phyloP scores from a whole-genome alignment of 1,140 invertebrate species.

The Diabrotica virgifera region DNA sequence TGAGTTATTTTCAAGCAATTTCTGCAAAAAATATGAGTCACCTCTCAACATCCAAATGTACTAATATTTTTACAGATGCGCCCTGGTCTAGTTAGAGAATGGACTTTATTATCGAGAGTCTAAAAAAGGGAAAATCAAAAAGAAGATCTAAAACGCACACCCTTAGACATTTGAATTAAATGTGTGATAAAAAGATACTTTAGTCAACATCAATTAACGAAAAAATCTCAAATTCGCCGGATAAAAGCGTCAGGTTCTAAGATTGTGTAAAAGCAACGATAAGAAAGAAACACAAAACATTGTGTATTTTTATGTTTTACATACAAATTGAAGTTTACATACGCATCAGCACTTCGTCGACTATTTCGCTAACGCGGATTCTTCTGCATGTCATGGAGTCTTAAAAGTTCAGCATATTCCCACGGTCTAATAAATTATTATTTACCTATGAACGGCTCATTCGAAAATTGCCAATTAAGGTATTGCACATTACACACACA shows the following conservation, averaged over 20 bases:
- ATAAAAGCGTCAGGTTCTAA: not conserved
- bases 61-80: no score
- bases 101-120: no score
- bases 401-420: not conserved
- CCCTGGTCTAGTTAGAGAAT: no score
- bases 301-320: not conserved
- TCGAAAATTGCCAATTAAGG: constrained; percentile 2
- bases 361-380: not conserved
- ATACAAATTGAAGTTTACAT: not conserved
- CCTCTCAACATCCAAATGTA: no score
- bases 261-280: not conserved
- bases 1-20: no score
- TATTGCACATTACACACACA: not conserved
- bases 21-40: no score
- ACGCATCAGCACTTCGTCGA: not conserved
- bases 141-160: no score
- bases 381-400: not conserved
- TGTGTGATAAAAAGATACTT: no score
- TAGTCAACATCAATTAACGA: no score
- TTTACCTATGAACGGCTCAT: constrained; percentile 2
- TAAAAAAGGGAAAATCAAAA: no score
- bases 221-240: not conserved
- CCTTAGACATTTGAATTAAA: no score
- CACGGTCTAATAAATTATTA: not conserved
- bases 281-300: not conserved